Base-by-base conservation (phyloP, 1,140 invertebrate species). In the Achatina immaculata region DNA sequence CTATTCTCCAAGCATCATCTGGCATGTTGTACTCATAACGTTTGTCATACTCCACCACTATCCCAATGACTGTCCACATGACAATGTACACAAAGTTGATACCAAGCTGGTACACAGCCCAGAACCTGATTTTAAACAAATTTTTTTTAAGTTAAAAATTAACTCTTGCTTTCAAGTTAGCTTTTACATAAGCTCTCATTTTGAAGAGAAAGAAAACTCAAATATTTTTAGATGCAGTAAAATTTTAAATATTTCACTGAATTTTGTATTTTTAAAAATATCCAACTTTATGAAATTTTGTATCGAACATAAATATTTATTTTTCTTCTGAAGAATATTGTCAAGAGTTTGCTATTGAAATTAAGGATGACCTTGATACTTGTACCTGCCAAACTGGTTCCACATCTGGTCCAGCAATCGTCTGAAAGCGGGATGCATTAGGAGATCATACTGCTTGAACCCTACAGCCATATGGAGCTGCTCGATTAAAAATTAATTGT, bases 81-180 rank as follows among this genome's bases (percentile, higher is more conserved):
- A 89, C 34, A 34, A 90, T 90, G 85, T 90, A 91, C 1, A 88
- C 19, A 51, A 90, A 84, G 76, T 90, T 90, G 31, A 90, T 38
- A 0, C 88, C n/a, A 31, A 90, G 71, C 45, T 85, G 84, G 40
- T 86, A 58, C 66, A 84, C 79, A 0, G 90, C 87, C 69, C 88
- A 83, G 71, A 85, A 85, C 69, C 90, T 90, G 74, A 74, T 85
- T 40, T 58, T 58, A 65, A 78, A 66, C 42, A 81, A 34, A 79
- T 48, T 42, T 79, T 6, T 28, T 76, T 21, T 71, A 14, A 76
- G 36, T 73, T 24, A 14, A n/a, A n/a, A 73, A 38, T 73, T 40
- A 40, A 36, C 28, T n/a, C 24, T 42, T n/a, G 34, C 16, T 4
- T 3, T 28, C 0, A 58, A 55, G 31, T 7, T 45, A 43, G 31